phyloP scores from a whole-genome alignment of 2,888 invertebrate genomes.

The Halictus ligatus region DNA sequence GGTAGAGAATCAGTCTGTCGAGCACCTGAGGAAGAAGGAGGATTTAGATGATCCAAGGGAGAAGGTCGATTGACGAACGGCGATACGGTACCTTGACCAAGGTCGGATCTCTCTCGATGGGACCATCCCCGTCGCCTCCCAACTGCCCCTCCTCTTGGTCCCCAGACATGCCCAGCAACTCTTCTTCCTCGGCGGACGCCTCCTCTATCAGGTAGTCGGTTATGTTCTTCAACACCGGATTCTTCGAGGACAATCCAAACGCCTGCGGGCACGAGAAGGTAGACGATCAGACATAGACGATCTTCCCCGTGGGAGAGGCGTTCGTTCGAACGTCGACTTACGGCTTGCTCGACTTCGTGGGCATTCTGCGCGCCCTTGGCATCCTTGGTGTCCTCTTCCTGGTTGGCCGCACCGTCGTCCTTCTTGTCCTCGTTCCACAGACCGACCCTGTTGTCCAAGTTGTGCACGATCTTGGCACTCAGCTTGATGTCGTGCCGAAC shows the following conservation, averaged over 20 bases:
- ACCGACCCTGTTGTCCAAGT: constrained; percentile 93
- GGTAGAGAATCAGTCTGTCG: constrained; percentile 94
- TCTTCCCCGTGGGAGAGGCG: neutral
- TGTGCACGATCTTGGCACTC: constrained; percentile 95
- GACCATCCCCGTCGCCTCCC: constrained; percentile 84
- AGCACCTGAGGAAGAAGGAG: constrained; percentile 83
- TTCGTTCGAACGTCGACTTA: constrained; percentile 53
- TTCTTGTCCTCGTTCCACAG: constrained; percentile 89
- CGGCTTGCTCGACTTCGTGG: constrained; percentile 79
- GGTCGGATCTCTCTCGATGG: constrained; percentile 90
- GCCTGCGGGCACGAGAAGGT: constrained; percentile 78
- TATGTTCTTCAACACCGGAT: constrained; percentile 98
- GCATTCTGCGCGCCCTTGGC: constrained; percentile 73
- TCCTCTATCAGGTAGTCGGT: constrained; percentile 99
- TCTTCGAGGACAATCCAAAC: constrained; percentile 92
- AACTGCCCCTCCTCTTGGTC: constrained; percentile 85
- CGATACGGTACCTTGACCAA: constrained; percentile 87
- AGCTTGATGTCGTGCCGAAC: constrained; percentile 96
- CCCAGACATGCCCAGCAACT: constrained; percentile 89
- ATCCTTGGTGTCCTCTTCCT: constrained; percentile 70
- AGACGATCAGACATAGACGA: too few relatives aligned
- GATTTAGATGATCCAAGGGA: too few relatives aligned
- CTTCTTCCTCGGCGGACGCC: constrained; percentile 99
- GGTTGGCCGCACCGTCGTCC: constrained; percentile 72
- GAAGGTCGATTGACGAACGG: neutral